Percentiles rank a stretch among this genome's conserved stretches.
Evolutionary conservation across 2,113 vertebrate genomes (phyloP).

Genomic region (Passer domesticus): DNA sequence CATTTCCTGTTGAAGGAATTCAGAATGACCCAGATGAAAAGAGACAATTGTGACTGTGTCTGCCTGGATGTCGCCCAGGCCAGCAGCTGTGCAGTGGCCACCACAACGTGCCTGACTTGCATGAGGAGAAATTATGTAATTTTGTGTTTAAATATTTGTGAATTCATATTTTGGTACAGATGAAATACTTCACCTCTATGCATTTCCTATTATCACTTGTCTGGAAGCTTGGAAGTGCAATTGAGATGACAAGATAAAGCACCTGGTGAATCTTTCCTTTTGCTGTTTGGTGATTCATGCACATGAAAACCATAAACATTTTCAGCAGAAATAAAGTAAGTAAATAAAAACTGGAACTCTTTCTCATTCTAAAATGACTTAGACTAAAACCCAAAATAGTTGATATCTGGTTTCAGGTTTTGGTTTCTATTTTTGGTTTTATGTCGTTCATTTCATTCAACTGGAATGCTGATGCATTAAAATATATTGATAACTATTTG

Average conservation of each 20-base stretch:
- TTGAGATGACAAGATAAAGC: not conserved
- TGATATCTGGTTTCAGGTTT: accelerated
- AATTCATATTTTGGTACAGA: constrained; percentile 35
- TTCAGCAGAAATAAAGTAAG: not conserved
- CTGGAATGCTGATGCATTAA: not conserved
- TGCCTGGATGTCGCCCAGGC: constrained; percentile 73
- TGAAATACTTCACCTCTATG: constrained; percentile 20
- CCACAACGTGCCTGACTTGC: constrained; percentile 50
- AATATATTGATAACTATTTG: not conserved
- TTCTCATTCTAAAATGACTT: not conserved
- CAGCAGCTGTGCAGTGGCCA: constrained; percentile 76
- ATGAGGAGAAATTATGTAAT: constrained; percentile 61
- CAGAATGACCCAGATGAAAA: constrained; percentile 76
- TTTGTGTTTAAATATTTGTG: constrained; percentile 39
- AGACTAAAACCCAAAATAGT: not conserved
- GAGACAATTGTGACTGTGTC: constrained; percentile 75
- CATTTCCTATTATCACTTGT: not conserved
- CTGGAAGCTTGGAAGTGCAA: not conserved
- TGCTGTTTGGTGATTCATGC: not conserved
- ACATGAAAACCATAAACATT: not conserved
- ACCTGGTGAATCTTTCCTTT: not conserved
- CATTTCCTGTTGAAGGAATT: constrained; percentile 78
- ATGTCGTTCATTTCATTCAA: not conserved
- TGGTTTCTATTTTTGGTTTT: not conserved
- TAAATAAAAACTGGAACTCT: not conserved